Evolutionary conservation across 2,113 vertebrate genomes (phyloP).

Genomic region (Psittacula cyanocephala): DNA sequence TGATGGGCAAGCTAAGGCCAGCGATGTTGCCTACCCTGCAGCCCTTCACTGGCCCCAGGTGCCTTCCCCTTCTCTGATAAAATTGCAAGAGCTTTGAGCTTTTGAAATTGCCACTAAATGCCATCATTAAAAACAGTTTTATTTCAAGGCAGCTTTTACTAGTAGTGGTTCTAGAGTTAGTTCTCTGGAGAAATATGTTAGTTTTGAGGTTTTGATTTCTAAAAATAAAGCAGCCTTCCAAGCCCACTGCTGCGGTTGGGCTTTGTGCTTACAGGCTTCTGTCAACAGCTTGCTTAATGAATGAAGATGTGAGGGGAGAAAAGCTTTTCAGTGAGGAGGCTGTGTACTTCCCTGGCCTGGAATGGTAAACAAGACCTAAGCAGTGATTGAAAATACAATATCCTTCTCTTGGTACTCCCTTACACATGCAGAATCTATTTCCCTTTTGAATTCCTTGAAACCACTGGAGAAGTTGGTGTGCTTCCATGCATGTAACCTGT

Average conservation of each 20-base stretch:
- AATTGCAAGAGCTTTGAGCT: not conserved
- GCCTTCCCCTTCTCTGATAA: not conserved
- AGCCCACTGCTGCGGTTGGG: not conserved
- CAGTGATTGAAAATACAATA: not conserved
- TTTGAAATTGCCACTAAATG: not conserved
- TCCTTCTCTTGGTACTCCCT: not conserved
- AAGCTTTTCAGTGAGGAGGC: not conserved
- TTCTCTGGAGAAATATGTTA: not conserved
- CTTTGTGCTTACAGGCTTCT: slow-evolving; percentile 4
- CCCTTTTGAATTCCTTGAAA: not conserved
- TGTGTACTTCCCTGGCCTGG: slow-evolving; percentile 1
- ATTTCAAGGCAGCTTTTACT: slow-evolving; percentile 17
- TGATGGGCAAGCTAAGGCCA: not conserved
- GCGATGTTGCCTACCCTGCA: not conserved
- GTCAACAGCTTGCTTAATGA: slow-evolving; percentile 33
- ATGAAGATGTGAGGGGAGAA: slow-evolving; percentile 37
- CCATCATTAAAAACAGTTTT: not conserved
- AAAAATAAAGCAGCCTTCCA: slow-evolving; percentile 32
- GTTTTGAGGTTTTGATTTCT: not conserved
- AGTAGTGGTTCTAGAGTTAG: not conserved
- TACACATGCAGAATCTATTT: not conserved
- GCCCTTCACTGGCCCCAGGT: not conserved
- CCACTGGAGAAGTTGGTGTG: not conserved
- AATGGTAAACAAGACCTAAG: not conserved
- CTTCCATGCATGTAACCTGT: not conserved